Conservation (phyloP, 2,888 invertebrate genomes). For the Cheilosia pagana region DNA sequence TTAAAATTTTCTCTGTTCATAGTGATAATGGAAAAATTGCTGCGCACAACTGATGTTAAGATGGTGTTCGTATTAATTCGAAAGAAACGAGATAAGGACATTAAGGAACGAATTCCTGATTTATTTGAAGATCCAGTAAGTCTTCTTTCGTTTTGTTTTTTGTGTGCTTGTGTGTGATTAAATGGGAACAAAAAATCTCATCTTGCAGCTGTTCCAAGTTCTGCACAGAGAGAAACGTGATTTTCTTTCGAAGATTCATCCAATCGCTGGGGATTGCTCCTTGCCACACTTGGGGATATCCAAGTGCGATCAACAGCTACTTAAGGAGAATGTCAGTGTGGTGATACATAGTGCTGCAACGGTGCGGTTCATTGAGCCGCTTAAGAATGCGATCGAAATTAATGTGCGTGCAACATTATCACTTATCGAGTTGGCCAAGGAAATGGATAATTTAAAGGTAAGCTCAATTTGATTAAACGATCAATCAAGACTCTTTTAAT, state of each 20-base stretch:
- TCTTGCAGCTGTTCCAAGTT: slow-evolving; percentile 77
- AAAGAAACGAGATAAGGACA: slow-evolving; percentile 86
- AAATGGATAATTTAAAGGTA: slow-evolving; percentile 87
- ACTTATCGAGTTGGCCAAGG: slow-evolving; percentile 86
- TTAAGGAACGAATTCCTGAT: slow-evolving; percentile 87
- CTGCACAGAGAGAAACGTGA: slow-evolving; percentile 77
- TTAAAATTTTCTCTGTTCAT: slow-evolving; percentile 38
- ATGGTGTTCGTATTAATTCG: slow-evolving; percentile 85
- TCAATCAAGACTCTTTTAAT: neutral
- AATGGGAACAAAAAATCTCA: slow-evolving; percentile 12
- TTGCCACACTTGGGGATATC: slow-evolving; percentile 82
- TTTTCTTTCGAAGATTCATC: slow-evolving; percentile 82
- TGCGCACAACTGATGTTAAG: slow-evolving; percentile 85
- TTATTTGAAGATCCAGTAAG: slow-evolving; percentile 88
- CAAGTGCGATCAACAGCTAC: slow-evolving; percentile 78
- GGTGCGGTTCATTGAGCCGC: slow-evolving; percentile 89
- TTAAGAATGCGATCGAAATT: slow-evolving; percentile 87
- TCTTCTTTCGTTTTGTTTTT: slow-evolving; percentile 6
- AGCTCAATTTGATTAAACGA: slow-evolving; percentile 29
- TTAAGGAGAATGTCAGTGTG: slow-evolving; percentile 83
- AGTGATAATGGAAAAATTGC: slow-evolving; percentile 86
- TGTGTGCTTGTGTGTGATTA: slow-evolving; percentile 14
- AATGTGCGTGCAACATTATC: slow-evolving; percentile 88
- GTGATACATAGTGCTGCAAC: slow-evolving; percentile 96
- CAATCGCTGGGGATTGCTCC: slow-evolving; percentile 82